Base-by-base conservation (phyloP, 1,140 invertebrate species). In the Acyrthosiphon pisum region DNA sequence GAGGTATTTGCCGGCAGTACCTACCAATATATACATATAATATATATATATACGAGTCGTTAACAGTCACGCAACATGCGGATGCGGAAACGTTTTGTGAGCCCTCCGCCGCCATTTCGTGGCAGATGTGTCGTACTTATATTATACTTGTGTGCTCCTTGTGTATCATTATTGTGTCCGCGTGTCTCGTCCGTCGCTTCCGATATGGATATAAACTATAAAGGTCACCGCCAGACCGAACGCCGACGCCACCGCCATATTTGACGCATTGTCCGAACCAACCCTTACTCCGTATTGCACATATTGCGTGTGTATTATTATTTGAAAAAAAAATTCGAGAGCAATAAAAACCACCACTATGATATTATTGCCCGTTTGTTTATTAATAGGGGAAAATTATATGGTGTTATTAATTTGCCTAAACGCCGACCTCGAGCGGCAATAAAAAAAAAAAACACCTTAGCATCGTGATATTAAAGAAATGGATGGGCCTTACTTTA, bases 71-170 rank as follows among this genome's bases (percentile, higher is more conserved):
- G 86, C 86, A n/a, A 87, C 86, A 20, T 87, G 86, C 86, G 86
- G 86, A 87, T 87, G 46, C 86, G 86, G 87, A 53, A 53, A 89
- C 87, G 87, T 50, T 89, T 89, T 89, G 87, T 53, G 30, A 35
- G n/a, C 46, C 23, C 48, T 53, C 48, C 20, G 86, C 22, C 22
- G 87, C 46, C 53, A 37, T 53, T 89, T 53, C n/a, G 48, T 50
- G 48, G 87, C 87, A 89, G 46, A 53, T 53, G 87, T 89, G 60
- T 76, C 30, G 60, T 76, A 30, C 14, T 35, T n/a, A 76, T 53
- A 53, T 53, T 50, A 20, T 68, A 68, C 26, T 11, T 7, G n/a
- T 8, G 46, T 9, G n/a, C 35, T 23, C 26, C 22, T 44, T 30
- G 41, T n/a, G 83, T 86, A 26, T 86, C 23, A 41, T 26, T 46